These are phyloP conservation scores for Bruchidius siliquastri DNA, from an alignment of 2,888 invertebrate genomes.

Conservation along the genomic window DNA sequence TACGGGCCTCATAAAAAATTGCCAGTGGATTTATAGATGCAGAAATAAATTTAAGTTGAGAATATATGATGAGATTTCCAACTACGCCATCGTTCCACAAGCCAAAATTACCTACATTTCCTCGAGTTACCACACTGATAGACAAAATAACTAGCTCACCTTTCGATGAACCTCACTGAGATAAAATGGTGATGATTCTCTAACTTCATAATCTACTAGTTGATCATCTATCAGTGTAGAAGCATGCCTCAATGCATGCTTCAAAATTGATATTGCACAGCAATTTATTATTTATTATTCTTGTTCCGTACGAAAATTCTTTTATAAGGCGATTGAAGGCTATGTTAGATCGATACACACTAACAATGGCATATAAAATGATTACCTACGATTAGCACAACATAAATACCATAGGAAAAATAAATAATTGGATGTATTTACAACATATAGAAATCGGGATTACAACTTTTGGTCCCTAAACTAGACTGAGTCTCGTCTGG, in stretches of 20 bases:
- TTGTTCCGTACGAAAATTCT: slow-evolving; percentile 13
- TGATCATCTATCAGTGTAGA: background rate
- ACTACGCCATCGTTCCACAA: background rate
- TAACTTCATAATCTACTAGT: background rate
- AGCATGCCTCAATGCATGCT: slow-evolving; percentile 4
- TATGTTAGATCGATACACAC: slow-evolving; percentile 1
- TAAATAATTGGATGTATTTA: slow-evolving; percentile 6
- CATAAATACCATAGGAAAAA: background rate
- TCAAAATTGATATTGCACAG: slow-evolving; percentile 32
- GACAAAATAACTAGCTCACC: background rate
- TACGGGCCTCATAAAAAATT: no score
- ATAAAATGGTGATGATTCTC: background rate
- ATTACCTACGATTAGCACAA: slow-evolving; percentile 6
- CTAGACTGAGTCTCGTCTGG: slow-evolving; percentile 19
- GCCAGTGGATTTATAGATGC: no score
- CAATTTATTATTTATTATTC: slow-evolving; percentile 27
- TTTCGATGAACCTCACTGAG: background rate
- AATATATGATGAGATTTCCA: no score
- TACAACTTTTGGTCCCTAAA: slow-evolving; percentile 36
- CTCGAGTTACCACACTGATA: background rate
- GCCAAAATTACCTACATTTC: background rate
- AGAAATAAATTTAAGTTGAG: no score
- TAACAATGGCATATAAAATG: slow-evolving; percentile 5
- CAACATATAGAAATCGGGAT: background rate
- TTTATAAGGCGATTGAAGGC: slow-evolving; percentile 17